Conservation (phyloP, 2,797 vertebrate species). For the Coregonus ussuriensis region DNA sequence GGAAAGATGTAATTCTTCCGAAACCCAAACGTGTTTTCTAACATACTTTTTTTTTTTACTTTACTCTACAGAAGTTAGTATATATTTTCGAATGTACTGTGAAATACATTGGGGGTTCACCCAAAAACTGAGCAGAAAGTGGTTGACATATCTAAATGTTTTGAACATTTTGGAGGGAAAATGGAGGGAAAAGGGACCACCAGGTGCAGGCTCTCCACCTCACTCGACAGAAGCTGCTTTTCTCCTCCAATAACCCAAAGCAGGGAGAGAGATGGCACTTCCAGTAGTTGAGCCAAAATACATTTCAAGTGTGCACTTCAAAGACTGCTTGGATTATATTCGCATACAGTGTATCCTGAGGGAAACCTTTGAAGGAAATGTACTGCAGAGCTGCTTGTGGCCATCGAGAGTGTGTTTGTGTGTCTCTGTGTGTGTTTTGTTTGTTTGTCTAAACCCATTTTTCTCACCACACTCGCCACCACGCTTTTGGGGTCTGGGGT, state of each 20-base stretch:
- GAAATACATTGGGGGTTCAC: background rate
- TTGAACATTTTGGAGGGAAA: slow-evolving; percentile 30
- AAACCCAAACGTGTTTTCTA: slow-evolving; percentile 1
- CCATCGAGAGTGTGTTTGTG: slow-evolving; percentile 34
- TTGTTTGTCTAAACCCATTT: slow-evolving; percentile 80
- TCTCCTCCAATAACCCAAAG: slow-evolving; percentile 65
- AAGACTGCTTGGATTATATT: slow-evolving; percentile 78
- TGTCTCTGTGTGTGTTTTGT: slow-evolving; percentile 42
- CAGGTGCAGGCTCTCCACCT: slow-evolving; percentile 73
- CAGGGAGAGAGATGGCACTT: slow-evolving; percentile 70
- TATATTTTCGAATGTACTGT: background rate
- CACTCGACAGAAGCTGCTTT: slow-evolving; percentile 62
- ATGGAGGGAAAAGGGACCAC: slow-evolving; percentile 60
- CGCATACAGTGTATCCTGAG: slow-evolving; percentile 72
- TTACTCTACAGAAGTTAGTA: background rate
- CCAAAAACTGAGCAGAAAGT: slow-evolving; percentile 14
- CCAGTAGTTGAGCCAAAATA: slow-evolving; percentile 73
- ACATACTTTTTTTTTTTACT: background rate
- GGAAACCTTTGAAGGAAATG: slow-evolving; percentile 79
- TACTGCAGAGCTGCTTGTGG: slow-evolving; percentile 73
- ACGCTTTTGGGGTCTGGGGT: slow-evolving; percentile 48
- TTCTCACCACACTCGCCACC: slow-evolving; percentile 61
- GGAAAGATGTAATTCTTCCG: background rate
- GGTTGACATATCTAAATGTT: slow-evolving; percentile 57
- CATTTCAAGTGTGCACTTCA: slow-evolving; percentile 80